Conservation (phyloP, 2,888 invertebrate species). For the Drosophila suboccidentalis region DNA sequence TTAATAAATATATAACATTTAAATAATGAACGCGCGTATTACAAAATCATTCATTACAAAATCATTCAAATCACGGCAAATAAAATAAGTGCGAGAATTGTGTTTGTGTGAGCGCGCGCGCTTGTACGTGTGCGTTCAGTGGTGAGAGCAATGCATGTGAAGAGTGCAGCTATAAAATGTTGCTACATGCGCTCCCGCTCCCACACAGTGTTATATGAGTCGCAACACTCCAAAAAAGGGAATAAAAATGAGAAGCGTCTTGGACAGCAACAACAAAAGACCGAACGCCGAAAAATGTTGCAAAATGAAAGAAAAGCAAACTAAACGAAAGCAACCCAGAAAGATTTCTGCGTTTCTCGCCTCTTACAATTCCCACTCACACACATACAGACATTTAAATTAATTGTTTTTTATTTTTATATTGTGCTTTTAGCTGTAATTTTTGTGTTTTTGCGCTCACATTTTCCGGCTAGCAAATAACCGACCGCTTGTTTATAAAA, state of each 20-base stretch:
- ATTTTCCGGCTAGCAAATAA: slow-evolving; percentile 63
- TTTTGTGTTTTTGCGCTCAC: slow-evolving; percentile 41
- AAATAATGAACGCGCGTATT: slow-evolving; percentile 75
- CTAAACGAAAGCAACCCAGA: slow-evolving; percentile 60
- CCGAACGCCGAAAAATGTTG: slow-evolving; percentile 78
- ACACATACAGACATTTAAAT: slow-evolving; percentile 55
- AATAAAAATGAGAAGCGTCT: slow-evolving; percentile 84
- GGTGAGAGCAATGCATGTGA: slow-evolving; percentile 72
- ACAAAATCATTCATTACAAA: slow-evolving; percentile 81
- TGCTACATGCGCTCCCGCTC: slow-evolving; percentile 62
- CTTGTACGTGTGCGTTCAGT: slow-evolving; percentile 50
- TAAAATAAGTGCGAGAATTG: slow-evolving; percentile 77
- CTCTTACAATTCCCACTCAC: slow-evolving; percentile 37
- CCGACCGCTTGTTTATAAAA: slow-evolving; percentile 63
- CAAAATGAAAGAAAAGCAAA: slow-evolving; percentile 75
- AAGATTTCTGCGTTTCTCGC: slow-evolving; percentile 63
- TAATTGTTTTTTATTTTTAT: slow-evolving; percentile 56
- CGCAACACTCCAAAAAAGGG: slow-evolving; percentile 86
- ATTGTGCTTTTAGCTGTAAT: slow-evolving; percentile 50
- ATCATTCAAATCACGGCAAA: slow-evolving; percentile 80
- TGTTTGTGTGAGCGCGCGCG: slow-evolving; percentile 46
- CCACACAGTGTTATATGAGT: slow-evolving; percentile 84
- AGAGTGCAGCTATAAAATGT: slow-evolving; percentile 77
- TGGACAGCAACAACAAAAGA: slow-evolving; percentile 61
- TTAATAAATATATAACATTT: slow-evolving; percentile 40